phyloP scores from a whole-genome alignment of 2,888 invertebrate genomes.

The Podabrus alpinus region DNA sequence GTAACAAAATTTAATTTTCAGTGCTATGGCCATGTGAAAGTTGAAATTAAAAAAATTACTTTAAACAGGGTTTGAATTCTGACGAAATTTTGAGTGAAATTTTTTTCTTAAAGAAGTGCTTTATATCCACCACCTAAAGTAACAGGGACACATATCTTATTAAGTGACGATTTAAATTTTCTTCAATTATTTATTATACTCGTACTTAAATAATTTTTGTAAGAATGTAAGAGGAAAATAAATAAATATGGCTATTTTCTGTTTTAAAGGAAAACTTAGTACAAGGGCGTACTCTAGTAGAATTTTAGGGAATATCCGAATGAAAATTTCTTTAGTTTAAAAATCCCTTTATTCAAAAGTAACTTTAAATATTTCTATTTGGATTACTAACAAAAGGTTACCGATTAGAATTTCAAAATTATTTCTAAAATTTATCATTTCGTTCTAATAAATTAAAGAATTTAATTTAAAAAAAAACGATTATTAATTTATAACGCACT shows the following conservation, averaged over 20 bases:
- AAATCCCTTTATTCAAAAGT: neutral
- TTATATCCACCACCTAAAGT: no score
- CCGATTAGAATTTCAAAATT: neutral
- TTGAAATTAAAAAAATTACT: no score
- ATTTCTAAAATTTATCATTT: neutral
- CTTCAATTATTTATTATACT: no score
- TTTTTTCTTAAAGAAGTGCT: no score
- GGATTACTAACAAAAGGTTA: neutral
- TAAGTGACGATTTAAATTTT: no score
- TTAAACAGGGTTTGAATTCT: no score
- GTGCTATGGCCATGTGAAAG: no score
- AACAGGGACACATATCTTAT: no score
- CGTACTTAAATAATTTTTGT: no score
- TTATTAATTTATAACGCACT: neutral
- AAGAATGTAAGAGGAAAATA: neutral
- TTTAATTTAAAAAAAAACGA: neutral
- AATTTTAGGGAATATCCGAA: neutral
- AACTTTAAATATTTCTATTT: neutral
- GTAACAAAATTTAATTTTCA: no score
- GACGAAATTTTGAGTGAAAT: no score
- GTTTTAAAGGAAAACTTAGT: neutral
- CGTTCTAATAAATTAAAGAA: neutral
- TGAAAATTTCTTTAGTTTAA: neutral
- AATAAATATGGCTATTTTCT: neutral
- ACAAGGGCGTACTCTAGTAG: neutral